Evolutionary conservation across 1,140 invertebrate species (phyloP), one percentile per base, ranked within the genome.

Genomic region (Diorhabda sublineata): DNA sequence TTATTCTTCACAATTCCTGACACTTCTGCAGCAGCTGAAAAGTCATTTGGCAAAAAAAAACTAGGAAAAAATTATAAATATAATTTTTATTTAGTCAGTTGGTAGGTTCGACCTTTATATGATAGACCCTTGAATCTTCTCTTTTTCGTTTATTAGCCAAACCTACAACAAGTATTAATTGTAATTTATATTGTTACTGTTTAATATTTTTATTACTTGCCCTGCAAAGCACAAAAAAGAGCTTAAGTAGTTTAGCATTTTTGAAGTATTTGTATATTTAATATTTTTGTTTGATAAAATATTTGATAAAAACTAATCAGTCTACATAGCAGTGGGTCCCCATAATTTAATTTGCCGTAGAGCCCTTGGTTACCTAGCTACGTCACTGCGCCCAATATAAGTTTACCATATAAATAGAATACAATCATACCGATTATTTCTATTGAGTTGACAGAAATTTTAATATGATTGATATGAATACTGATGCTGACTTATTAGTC

Each of bases 21-120:
- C 26, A 26, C 26, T 26, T 26, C 26, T 26, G 26, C 26, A 26
- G 26, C 26, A 26, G 26, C 26, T 26, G 26, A 26, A 26, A 26
- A 1, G 26, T 26, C 26, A 26, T 26, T 26, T 26, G 1, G 61
- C 62, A 69, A 69, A 64, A 64, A 64, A 62, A 64, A 11, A 11
- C 68, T 64, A 69, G 42, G 45, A 69, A 59, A 62, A 69, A 9
- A 58, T 64, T 64, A 42, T 69, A 5, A 64, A 11, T 26, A 58
- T 42, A 69, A 64, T 64, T 64, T 47, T 26, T 26, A 26, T 26
- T 26, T 26, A 26, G 26, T 26, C 26, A 26, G 0, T 26, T 26
- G 26, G 26, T 58, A 26, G 26, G 26, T 26, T 2, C 26, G 26
- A 26, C 26, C 11, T 0, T 11, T 11, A 11, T 11, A 11, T 11